Evolutionary conservation across 2,888 invertebrate species (phyloP).

Genomic region (Plebejus anna): DNA sequence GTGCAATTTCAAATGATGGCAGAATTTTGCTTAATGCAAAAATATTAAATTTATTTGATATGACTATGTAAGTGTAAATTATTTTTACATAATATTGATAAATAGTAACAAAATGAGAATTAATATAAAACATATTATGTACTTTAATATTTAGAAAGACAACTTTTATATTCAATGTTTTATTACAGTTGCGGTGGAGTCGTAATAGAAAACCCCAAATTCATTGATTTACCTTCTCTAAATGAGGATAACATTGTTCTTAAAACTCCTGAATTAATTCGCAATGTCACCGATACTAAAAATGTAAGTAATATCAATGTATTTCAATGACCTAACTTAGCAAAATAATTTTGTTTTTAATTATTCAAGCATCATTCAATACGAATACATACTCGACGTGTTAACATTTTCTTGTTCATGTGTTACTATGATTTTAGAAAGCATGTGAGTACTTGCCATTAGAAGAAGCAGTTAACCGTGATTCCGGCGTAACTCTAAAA

Average conservation of each 20-base stretch:
- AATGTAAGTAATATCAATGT: slow-evolving; percentile 1
- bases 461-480: background rate
- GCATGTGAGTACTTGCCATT: background rate
- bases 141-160: background rate
- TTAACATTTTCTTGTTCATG: background rate
- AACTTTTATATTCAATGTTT: background rate
- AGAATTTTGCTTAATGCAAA: slow-evolving; percentile 39
- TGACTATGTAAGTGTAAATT: slow-evolving; percentile 41
- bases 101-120: background rate
- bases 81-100: background rate
- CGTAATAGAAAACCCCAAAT: background rate
- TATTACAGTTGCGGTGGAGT: slow-evolving; percentile 14
- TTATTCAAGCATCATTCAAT: background rate
- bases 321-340: background rate
- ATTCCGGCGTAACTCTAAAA: background rate
- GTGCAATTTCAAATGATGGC: slow-evolving; percentile 31
- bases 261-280: background rate
- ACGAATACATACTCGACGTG: too few relatives aligned
- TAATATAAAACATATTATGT: background rate
- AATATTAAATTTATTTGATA: slow-evolving; percentile 40
- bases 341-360: background rate
- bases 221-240: background rate
- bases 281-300: background rate
- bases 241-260: background rate
- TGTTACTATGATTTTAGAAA: background rate